These are phyloP conservation scores for Apodemus speciosus DNA, from an alignment of 2,113 vertebrate genomes.

Conservation along the genomic window DNA sequence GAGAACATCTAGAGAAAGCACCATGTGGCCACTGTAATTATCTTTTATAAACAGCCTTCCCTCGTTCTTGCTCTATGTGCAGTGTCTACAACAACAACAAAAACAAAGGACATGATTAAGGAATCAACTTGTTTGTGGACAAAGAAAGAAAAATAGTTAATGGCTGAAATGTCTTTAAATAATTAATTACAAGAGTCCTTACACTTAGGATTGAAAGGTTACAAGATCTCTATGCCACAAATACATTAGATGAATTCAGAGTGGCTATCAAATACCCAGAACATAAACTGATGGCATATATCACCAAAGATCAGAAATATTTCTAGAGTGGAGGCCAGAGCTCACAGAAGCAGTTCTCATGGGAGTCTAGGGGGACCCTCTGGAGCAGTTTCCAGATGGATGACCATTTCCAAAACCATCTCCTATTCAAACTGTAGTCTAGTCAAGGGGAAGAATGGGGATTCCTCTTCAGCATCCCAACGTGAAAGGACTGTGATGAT, in stretches of 20 bases:
- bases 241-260: slow-evolving; percentile 54
- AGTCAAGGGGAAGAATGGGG: background rate
- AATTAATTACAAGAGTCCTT: slow-evolving; percentile 68
- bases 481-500: background rate
- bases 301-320: background rate
- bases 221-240: slow-evolving; percentile 38
- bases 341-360: background rate
- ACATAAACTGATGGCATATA: slow-evolving; percentile 38
- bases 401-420: background rate
- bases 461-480: background rate
- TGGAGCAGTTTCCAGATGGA: background rate
- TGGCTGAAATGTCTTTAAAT: slow-evolving; percentile 62
- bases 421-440: background rate
- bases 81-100: slow-evolving; percentile 50
- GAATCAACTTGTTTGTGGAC: slow-evolving; percentile 62
- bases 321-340: background rate
- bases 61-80: slow-evolving; percentile 66
- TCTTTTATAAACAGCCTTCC: slow-evolving; percentile 74
- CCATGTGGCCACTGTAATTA: slow-evolving; percentile 69
- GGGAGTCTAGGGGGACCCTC: background rate
- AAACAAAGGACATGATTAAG: slow-evolving; percentile 69
- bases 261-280: slow-evolving; percentile 11
- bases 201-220: slow-evolving; percentile 36
- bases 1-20: slow-evolving; percentile 75
- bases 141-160: slow-evolving; percentile 63